Conservation (phyloP, 2,113 vertebrate species). For the Ivindomyrus marchei region DNA sequence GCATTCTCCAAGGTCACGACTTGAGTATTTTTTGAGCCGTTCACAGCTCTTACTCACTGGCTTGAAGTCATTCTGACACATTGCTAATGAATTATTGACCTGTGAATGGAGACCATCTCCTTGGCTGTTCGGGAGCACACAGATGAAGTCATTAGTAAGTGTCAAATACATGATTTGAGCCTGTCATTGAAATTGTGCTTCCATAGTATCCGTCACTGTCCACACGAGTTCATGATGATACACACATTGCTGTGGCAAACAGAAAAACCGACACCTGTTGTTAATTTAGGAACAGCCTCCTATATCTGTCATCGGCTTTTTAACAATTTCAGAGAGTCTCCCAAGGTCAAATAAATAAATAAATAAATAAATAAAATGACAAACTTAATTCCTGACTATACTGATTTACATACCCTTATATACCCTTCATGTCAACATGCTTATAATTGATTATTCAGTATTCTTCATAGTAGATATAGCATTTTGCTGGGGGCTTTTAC, state of each 20-base stretch:
- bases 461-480: not conserved
- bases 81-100: conserved; percentile 28
- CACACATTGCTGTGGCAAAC: not conserved
- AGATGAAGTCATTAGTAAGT: conserved; percentile 24
- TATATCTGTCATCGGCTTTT: not conserved
- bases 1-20: not conserved
- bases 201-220: not conserved
- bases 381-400: not conserved
- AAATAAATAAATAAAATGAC: not conserved
- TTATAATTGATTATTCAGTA: not conserved
- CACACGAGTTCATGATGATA: not conserved
- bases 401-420: not conserved
- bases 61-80: not conserved
- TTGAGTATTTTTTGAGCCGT: not conserved
- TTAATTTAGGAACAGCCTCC: not conserved
- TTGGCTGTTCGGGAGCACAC: conserved; percentile 9
- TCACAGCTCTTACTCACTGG: conserved; percentile 6
- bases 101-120: conserved; percentile 12
- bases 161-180: conserved; percentile 1
- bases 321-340: not conserved
- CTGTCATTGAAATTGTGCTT: conserved; percentile 12
- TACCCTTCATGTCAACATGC: not conserved
- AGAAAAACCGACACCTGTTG: not conserved
- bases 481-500: not conserved
- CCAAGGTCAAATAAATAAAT: not conserved